Conservation (phyloP, 1,140 invertebrate genomes). For the Anthonomus grandis region DNA sequence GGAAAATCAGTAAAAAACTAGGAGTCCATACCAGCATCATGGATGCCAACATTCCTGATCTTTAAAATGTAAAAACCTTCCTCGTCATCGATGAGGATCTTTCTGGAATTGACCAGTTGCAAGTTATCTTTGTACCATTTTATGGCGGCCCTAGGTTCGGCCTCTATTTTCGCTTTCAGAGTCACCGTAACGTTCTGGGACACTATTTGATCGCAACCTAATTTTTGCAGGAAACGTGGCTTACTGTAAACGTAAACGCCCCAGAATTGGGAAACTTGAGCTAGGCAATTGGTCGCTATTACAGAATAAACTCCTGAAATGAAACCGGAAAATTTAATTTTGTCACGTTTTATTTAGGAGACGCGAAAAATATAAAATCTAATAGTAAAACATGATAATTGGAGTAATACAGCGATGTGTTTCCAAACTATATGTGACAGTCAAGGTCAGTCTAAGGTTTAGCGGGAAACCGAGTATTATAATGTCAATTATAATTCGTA, state of each 20-base stretch:
- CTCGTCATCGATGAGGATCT: constrained; percentile 14
- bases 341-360: background rate
- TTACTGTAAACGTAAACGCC: constrained; percentile 23
- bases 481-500: no score
- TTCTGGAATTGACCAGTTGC: constrained; percentile 1
- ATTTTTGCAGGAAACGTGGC: constrained; percentile 12
- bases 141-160: constrained; percentile 12
- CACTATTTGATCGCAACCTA: constrained; percentile 4
- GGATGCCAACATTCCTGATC: constrained; percentile 11
- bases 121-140: constrained; percentile 15
- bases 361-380: no score
- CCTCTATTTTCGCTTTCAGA: constrained; percentile 10
- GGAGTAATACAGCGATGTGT: background rate
- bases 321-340: background rate
- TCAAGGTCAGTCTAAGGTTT: background rate
- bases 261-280: constrained; percentile 21
- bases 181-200: constrained; percentile 16
- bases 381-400: no score
- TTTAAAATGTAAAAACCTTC: constrained; percentile 18
- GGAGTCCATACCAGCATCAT: constrained; percentile 11
- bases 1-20: background rate
- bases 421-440: background rate
- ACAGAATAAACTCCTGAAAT: constrained; percentile 16
- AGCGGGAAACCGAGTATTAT: background rate
- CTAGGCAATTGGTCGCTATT: constrained; percentile 15